Base-by-base conservation (phyloP, 37 sponge, comb jelly and placozoan species). In the Geodia barretti region DNA sequence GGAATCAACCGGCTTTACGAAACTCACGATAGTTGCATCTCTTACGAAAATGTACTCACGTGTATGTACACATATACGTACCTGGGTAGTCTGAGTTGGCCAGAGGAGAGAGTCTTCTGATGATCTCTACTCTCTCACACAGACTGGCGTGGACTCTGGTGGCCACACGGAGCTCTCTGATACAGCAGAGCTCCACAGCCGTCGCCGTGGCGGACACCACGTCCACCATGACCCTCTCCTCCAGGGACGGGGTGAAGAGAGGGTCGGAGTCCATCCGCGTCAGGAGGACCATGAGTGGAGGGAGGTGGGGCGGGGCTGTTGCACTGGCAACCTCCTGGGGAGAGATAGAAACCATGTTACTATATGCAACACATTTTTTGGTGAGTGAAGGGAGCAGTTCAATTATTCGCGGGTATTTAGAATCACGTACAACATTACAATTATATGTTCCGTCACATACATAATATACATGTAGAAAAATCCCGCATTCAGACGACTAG, bases 161-260 rank as follows among this genome's bases (percentile, higher is more conserved):
- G 63, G 83, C 86, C 0, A 86, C 79, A 24, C 89, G 75, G 38
- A 93, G 74, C 28, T 93, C 79, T 37, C 67, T 79, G 62, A 68
- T 77, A n/a, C 78, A 77, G 43, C 85, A 89, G 69, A 89, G 26
- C 60, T 93, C 90, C 24, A 89, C 62, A 14, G 82, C 63, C 1
- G 80, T 75, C 37, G 87, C 88, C 0, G 59, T 59, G 5, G 78
- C 83, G 0, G 86, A 72, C 0, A 64, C 75, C 29, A 86, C 74
- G 59, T 93, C 93, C 36, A 81, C 33, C 32, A 36, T 62, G 19
- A 85, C 90, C 3, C 83, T 60, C 23, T 93, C 90, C 36, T 85
- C 83, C 43, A 85, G 85, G 1, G 93, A 89, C 23, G 81, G 78
- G 38, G 59, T 74, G 17, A 62, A 71, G 36, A 11, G 20, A 23